These are phyloP conservation scores for Chroicocephalus ridibundus DNA, from an alignment of 2,113 vertebrate genomes.

Conservation along the genomic window DNA sequence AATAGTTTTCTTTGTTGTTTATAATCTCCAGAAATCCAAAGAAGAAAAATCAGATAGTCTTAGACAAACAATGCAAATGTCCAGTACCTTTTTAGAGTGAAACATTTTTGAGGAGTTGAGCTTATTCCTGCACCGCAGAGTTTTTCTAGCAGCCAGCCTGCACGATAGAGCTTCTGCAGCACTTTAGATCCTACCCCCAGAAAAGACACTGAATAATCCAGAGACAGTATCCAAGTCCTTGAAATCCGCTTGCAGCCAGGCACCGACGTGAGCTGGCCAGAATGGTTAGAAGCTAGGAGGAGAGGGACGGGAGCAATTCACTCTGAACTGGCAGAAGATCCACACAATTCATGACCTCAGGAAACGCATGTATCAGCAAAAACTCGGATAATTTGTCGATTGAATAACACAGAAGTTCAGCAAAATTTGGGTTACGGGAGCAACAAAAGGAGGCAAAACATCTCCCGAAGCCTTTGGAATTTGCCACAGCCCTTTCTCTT, in stretches of 20 bases:
- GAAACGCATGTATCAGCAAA: not conserved
- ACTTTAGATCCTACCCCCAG: not conserved
- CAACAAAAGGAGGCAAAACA: not conserved
- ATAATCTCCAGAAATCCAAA: not conserved
- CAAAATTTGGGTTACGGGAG: not conserved
- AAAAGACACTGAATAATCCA: not conserved
- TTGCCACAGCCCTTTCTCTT: not conserved
- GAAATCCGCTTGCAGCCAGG: not conserved
- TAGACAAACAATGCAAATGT: not conserved
- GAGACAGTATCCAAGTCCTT: not conserved
- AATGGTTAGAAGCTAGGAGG: not conserved
- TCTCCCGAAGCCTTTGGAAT: not conserved
- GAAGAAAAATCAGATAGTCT: not conserved
- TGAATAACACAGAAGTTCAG: not conserved
- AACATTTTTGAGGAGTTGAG: not conserved
- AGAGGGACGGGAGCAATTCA: not conserved
- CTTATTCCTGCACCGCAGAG: not conserved
- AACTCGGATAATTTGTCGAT: not conserved
- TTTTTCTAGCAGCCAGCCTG: not conserved
- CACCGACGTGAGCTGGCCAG: not conserved
- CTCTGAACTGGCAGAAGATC: not conserved
- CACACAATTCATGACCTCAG: not conserved
- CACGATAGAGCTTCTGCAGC: not conserved
- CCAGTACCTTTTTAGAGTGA: not conserved
- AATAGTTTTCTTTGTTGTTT: not conserved